These are phyloP conservation scores for Noctua janthe DNA, from an alignment of 2,888 invertebrate genomes.

Conservation along the genomic window DNA sequence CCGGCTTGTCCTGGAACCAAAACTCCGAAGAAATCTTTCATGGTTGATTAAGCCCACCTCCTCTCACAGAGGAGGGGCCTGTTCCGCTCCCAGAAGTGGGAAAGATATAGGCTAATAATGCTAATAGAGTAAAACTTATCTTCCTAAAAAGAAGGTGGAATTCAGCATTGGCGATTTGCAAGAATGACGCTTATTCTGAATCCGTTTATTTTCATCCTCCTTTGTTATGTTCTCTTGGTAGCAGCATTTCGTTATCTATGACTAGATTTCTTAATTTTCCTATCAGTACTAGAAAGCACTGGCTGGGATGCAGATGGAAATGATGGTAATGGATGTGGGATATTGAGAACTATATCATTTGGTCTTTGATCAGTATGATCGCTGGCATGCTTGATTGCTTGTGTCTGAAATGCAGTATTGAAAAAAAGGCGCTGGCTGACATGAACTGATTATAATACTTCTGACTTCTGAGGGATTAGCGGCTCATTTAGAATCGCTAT, in stretches of 20 bases:
- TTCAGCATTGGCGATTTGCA: not conserved
- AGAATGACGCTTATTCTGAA: not conserved
- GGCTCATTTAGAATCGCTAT: conserved; percentile 18
- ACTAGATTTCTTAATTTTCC: not conserved
- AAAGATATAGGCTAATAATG: not conserved
- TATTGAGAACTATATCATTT: not conserved
- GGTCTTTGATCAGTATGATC: not conserved
- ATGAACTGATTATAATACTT: not conserved
- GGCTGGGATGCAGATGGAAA: not conserved
- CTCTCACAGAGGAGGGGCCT: not conserved
- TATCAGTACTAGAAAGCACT: too few species aligned
- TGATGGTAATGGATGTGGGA: not conserved
- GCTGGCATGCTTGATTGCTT: not conserved
- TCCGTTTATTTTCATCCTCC: not conserved
- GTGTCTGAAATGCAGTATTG: not conserved
- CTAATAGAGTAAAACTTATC: not conserved
- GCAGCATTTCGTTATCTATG: not conserved
- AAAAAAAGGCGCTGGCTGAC: not conserved
- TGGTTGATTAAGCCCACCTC: not conserved
- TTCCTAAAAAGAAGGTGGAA: not conserved
- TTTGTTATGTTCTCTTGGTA: conserved; percentile 24
- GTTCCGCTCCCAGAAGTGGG: not conserved
- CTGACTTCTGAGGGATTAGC: not conserved
- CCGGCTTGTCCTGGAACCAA: not conserved
- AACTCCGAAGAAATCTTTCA: not conserved